Evolutionary conservation across 2,113 vertebrate genomes (phyloP).

Genomic region (Bombycilla garrulus): DNA sequence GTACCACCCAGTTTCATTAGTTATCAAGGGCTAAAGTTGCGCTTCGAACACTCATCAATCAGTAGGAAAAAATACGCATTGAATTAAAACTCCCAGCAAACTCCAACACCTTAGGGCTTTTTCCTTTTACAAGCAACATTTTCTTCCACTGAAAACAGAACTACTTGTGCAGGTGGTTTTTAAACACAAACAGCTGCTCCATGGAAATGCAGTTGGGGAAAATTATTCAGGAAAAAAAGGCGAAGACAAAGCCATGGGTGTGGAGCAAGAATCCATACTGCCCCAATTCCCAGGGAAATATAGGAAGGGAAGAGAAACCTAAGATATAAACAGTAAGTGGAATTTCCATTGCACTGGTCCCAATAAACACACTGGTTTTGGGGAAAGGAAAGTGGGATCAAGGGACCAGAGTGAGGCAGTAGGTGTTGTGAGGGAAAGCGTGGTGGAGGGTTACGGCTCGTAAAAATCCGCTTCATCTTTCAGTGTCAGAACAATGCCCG

Average conservation of each 20-base stretch:
- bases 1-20: slow-evolving; percentile 60
- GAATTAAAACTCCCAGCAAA: slow-evolving; percentile 71
- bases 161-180: slow-evolving; percentile 74
- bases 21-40: slow-evolving; percentile 70
- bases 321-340: slow-evolving; percentile 66
- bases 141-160: slow-evolving; percentile 74
- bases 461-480: slow-evolving; percentile 68
- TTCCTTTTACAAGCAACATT: slow-evolving; percentile 75
- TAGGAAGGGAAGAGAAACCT: slow-evolving; percentile 43
- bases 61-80: slow-evolving; percentile 72
- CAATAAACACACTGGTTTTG: slow-evolving; percentile 61
- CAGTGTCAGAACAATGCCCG: slow-evolving; percentile 62
- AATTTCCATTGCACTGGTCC: slow-evolving; percentile 66
- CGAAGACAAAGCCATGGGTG: slow-evolving; percentile 61
- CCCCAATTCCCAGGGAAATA: slow-evolving; percentile 36
- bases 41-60: slow-evolving; percentile 70
- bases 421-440: slow-evolving; percentile 54
- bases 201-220: slow-evolving; percentile 61
- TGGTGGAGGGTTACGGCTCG: slow-evolving; percentile 47
- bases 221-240: slow-evolving; percentile 29
- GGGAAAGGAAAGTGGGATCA: slow-evolving; percentile 66
- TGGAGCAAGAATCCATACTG: slow-evolving; percentile 50
- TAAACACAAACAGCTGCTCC: slow-evolving; percentile 78
- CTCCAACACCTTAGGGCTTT: slow-evolving; percentile 69
- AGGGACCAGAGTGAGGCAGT: slow-evolving; percentile 56